Conservation (phyloP, 2,888 invertebrate genomes). For the Xylota segnis region DNA sequence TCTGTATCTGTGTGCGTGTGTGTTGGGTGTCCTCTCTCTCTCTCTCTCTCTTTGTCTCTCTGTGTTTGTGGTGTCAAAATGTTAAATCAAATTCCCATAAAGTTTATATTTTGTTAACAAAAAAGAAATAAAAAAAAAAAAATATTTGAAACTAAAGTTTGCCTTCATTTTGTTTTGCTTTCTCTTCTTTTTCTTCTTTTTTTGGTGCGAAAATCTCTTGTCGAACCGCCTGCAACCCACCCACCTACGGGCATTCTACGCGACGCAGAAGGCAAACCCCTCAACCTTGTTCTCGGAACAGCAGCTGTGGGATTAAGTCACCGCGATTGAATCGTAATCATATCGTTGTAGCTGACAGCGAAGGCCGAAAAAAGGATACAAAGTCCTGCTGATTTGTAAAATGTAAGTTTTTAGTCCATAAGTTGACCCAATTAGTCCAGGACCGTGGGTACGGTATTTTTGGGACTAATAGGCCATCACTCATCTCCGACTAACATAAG, state of each 20-base stretch:
- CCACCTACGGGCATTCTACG: conserved; percentile 20
- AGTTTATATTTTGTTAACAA: conserved; percentile 38
- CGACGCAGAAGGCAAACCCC: conserved; percentile 38
- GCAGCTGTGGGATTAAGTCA: conserved; percentile 66
- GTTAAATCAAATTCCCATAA: conserved; percentile 43
- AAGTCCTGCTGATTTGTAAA: conserved; percentile 57
- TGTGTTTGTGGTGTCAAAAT: conserved; percentile 69
- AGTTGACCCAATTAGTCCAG: conserved; percentile 10
- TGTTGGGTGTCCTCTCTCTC: too few species aligned
- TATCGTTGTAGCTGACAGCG: conserved; percentile 62
- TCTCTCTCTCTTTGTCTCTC: not conserved
- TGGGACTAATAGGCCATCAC: not conserved
- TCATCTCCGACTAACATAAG: not conserved
- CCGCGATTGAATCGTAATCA: conserved; percentile 51
- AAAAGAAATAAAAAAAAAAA: not conserved
- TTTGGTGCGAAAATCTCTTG: conserved; percentile 25
- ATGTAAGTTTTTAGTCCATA: conserved; percentile 60
- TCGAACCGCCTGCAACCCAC: not conserved
- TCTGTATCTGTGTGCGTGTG: too few species aligned
- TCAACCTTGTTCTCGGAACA: conserved; percentile 36
- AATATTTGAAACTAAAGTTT: conserved; percentile 37
- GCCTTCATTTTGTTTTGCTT: conserved; percentile 47
- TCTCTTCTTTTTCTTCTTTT: conserved; percentile 16
- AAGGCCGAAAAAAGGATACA: conserved; percentile 43
- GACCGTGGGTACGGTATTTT: not conserved